A percentile compares a stretch with the other conserved stretches of the same genome.
These are phyloP conservation scores for Lepeophtheirus nordmannii DNA, from an alignment of 2,888 invertebrate species.

Conservation along the genomic window DNA sequence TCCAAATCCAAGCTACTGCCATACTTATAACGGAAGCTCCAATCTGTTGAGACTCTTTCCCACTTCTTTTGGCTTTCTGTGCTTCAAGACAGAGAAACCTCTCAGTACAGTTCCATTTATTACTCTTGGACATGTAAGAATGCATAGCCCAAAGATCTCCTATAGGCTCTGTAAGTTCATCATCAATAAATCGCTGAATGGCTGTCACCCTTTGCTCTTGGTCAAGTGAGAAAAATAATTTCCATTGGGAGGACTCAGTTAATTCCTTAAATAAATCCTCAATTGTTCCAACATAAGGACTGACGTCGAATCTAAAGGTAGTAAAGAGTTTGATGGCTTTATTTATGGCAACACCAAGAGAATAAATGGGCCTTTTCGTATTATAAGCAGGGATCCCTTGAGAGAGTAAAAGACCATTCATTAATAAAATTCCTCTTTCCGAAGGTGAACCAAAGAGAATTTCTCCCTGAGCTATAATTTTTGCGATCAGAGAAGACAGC, in stretches of 20 bases:
- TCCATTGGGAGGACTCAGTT: not conserved
- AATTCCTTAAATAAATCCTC: not conserved
- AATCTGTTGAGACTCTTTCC: not conserved
- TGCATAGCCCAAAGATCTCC: not conserved
- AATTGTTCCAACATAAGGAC: not conserved
- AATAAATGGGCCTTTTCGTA: not conserved
- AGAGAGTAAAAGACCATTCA: not conserved
- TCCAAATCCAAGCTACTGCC: not conserved
- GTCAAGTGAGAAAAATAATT: not conserved
- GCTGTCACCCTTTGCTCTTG: not conserved
- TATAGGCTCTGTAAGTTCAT: not conserved
- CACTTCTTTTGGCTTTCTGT: not conserved
- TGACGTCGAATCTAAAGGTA: not conserved
- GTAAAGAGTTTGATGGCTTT: not conserved
- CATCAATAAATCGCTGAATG: not conserved
- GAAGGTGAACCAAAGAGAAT: not conserved
- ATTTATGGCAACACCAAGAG: not conserved
- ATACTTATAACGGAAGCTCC: not conserved
- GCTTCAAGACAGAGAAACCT: not conserved
- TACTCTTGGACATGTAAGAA: not conserved
- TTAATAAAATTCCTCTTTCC: not conserved
- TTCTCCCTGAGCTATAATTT: not conserved
- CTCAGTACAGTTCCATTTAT: not conserved
- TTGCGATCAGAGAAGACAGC: not conserved
- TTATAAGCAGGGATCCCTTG: not conserved